A percentile compares a stretch with the other conserved stretches of the same genome.
phyloP scores from a whole-genome alignment of 2,888 invertebrate genomes.

The Adelphocoris suturalis region DNA sequence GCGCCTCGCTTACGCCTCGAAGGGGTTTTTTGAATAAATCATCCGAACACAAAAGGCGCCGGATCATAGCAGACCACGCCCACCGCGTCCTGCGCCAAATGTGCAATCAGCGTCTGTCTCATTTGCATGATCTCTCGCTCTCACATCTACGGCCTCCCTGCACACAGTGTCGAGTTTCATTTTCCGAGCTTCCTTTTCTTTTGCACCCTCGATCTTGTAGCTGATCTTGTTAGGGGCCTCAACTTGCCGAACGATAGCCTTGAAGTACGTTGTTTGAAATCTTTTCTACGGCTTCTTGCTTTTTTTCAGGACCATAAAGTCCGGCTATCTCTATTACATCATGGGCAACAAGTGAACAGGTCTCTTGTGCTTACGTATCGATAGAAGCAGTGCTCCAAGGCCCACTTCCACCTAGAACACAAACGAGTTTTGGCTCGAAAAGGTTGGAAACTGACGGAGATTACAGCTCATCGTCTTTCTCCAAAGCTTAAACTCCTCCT shows the following conservation, averaged over 20 bases:
- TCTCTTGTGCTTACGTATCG: background rate
- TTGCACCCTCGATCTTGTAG: background rate
- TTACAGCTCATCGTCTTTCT: too few relatives aligned
- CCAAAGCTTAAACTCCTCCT: too few relatives aligned
- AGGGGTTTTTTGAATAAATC: constrained; percentile 1
- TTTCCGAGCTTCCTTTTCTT: background rate
- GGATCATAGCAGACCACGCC: background rate
- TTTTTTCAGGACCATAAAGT: background rate
- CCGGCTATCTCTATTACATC: background rate
- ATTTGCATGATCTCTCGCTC: constrained; percentile 8
- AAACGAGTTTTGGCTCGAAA: too few relatives aligned
- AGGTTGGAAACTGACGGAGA: too few relatives aligned
- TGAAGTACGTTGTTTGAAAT: background rate
- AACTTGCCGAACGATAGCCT: background rate
- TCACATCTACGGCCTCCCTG: background rate
- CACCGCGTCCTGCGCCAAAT: constrained; percentile 19
- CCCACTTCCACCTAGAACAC: too few relatives aligned
- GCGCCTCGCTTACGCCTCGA: background rate
- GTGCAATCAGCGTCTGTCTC: constrained; percentile 29
- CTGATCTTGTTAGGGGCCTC: constrained; percentile 5
- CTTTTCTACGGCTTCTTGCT: background rate
- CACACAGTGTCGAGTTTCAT: background rate
- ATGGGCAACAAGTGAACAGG: background rate
- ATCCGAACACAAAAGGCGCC: constrained; percentile 33
- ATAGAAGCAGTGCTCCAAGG: background rate